phyloP scores from a whole-genome alignment of 2,113 vertebrate species.

The Oryzias curvinotus region DNA sequence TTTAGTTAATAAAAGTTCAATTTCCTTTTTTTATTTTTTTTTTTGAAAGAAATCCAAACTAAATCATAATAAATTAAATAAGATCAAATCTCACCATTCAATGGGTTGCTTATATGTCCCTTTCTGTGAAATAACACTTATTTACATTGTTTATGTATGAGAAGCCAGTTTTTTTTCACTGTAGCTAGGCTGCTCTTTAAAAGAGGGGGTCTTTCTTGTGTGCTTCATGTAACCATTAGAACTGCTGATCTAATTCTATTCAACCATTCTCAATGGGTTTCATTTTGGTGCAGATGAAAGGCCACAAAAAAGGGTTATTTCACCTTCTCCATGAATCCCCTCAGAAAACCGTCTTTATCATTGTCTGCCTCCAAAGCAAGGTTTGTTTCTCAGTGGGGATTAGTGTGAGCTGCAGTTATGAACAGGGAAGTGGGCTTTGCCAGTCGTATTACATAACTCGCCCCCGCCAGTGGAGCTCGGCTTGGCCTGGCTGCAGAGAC shows the following conservation, averaged over 20 bases:
- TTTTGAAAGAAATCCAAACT: too few relatives aligned
- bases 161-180: neutral
- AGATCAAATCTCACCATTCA: too few relatives aligned
- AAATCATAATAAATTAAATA: too few relatives aligned
- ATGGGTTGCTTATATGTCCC: too few relatives aligned
- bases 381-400: slow-evolving; percentile 72
- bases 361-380: slow-evolving; percentile 51
- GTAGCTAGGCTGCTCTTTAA: neutral
- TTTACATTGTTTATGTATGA: neutral
- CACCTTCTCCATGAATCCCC: slow-evolving; percentile 40
- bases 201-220: neutral
- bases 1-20: too few relatives aligned
- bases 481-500: slow-evolving; percentile 76
- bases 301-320: slow-evolving; percentile 58
- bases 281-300: slow-evolving; percentile 58
- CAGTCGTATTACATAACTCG: slow-evolving; percentile 83
- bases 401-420: slow-evolving; percentile 72
- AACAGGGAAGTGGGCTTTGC: slow-evolving; percentile 75
- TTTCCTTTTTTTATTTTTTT: too few relatives aligned
- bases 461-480: slow-evolving; percentile 62
- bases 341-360: slow-evolving; percentile 45
- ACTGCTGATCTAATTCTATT: slow-evolving; percentile 25
- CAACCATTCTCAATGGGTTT: slow-evolving; percentile 22
- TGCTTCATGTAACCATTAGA: slow-evolving; percentile 8
- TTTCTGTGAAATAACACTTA: too few relatives aligned